Evolutionary conservation across 2,113 vertebrate species (phyloP).

Genomic region (Vicugna pacos): DNA sequence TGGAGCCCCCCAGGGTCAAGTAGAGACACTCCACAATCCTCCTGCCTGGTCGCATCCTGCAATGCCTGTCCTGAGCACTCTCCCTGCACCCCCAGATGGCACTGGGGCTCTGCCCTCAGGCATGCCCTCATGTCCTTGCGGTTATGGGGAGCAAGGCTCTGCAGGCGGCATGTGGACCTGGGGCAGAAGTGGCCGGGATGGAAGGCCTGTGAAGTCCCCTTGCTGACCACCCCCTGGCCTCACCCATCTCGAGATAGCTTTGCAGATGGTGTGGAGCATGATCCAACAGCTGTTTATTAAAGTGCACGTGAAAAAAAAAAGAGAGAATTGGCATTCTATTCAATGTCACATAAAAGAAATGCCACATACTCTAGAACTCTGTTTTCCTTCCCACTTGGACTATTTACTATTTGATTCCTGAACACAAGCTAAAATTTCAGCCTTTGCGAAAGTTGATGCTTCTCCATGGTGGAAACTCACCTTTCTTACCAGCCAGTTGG

Average conservation of each 20-base stretch:
- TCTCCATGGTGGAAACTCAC: not conserved
- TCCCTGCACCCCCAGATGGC: too few species aligned
- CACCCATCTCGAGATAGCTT: not conserved
- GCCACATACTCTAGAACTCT: not conserved
- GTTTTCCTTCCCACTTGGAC: not conserved
- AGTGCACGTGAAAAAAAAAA: not conserved
- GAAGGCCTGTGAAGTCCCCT: not conserved
- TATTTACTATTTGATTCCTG: not conserved
- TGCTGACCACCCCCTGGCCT: too few species aligned
- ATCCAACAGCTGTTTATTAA: slow-evolving; percentile 71
- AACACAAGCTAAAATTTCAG: not conserved
- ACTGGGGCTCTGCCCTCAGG: not conserved
- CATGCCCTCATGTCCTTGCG: not conserved
- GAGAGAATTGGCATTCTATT: too few species aligned
- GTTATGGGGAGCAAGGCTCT: not conserved
- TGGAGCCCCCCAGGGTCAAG: not conserved
- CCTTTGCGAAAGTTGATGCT: not conserved
- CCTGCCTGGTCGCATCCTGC: not conserved
- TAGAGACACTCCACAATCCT: not conserved
- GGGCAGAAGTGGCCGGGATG: too few species aligned
- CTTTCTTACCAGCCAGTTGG: not conserved
- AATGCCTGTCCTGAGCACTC: not conserved
- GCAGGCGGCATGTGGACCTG: not conserved
- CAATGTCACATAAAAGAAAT: not conserved
- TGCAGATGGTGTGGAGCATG: fast-evolving